These are phyloP conservation scores for Gadopsis bispinosus DNA, from an alignment of 2,797 vertebrate genomes.

Conservation along the genomic window DNA sequence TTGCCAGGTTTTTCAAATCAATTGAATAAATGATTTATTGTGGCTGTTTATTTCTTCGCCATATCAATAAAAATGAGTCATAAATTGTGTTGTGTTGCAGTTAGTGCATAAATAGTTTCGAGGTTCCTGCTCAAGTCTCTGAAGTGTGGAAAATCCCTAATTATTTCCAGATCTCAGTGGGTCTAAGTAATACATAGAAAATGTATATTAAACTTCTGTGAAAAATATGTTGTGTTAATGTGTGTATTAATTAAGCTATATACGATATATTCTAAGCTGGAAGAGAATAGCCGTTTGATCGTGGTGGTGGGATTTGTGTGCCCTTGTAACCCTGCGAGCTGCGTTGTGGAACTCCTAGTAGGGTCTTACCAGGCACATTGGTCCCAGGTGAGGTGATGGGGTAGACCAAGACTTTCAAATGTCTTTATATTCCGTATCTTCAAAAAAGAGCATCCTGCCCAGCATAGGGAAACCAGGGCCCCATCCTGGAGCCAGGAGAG, in stretches of 20 bases:
- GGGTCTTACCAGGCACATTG: background rate
- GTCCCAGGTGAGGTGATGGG: background rate
- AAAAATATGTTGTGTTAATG: slow-evolving; percentile 1
- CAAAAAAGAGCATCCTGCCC: background rate
- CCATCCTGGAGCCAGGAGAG: background rate
- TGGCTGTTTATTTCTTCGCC: slow-evolving; percentile 26
- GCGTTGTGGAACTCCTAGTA: background rate
- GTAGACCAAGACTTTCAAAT: background rate
- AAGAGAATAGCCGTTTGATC: background rate
- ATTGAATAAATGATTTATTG: slow-evolving; percentile 32
- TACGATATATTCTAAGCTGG: background rate
- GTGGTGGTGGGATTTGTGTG: background rate
- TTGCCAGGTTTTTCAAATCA: slow-evolving; percentile 24
- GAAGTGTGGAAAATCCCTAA: slow-evolving; percentile 24
- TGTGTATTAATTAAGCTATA: slow-evolving; percentile 9
- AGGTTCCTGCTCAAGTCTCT: slow-evolving; percentile 10
- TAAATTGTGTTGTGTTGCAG: slow-evolving; percentile 29
- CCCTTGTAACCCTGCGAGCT: background rate
- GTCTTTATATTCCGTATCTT: background rate
- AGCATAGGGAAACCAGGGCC: background rate
- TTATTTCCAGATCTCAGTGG: slow-evolving; percentile 32
- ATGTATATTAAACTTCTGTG: slow-evolving; percentile 14
- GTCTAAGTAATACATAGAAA: slow-evolving; percentile 21
- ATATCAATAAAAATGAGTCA: slow-evolving; percentile 41
- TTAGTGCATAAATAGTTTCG: slow-evolving; percentile 15